Percentiles rank a stretch among this genome's conserved stretches.
These are phyloP conservation scores for Vannuccia rotundouncinata DNA, from an alignment of 2,888 invertebrate species.

Conservation along the genomic window DNA sequence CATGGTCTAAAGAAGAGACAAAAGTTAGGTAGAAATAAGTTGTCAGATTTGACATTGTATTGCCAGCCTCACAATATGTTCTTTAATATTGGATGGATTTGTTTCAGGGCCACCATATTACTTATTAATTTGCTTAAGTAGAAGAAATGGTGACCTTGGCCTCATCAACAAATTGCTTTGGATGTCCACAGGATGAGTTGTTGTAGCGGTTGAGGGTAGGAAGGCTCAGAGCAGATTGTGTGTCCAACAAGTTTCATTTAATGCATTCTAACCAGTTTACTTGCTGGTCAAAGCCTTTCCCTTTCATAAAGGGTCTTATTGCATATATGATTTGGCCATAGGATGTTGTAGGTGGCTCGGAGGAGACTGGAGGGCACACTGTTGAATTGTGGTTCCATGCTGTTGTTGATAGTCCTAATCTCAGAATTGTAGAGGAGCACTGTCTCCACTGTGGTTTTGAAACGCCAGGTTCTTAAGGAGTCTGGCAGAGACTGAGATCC, in stretches of 20 bases:
- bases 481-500: not conserved
- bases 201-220: not conserved
- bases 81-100: conserved; percentile 1
- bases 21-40: no score
- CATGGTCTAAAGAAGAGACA: no score
- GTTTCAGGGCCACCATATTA: not conserved
- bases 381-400: not conserved
- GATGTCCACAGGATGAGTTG: not conserved
- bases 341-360: not conserved
- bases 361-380: not conserved
- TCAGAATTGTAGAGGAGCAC: not conserved
- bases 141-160: not conserved
- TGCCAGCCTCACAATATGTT: conserved; percentile 16
- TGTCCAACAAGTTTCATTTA: not conserved
- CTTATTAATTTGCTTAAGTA: not conserved
- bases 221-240: not conserved
- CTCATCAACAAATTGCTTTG: not conserved
- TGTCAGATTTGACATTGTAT: not conserved
- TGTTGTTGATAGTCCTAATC: not conserved
- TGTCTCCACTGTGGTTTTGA: not conserved
- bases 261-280: not conserved
- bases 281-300: not conserved
- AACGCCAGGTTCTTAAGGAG: not conserved
- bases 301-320: not conserved
- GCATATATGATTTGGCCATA: not conserved